These are phyloP conservation scores for Macropis europaea DNA, from an alignment of 2,888 invertebrate species.

Conservation along the genomic window DNA sequence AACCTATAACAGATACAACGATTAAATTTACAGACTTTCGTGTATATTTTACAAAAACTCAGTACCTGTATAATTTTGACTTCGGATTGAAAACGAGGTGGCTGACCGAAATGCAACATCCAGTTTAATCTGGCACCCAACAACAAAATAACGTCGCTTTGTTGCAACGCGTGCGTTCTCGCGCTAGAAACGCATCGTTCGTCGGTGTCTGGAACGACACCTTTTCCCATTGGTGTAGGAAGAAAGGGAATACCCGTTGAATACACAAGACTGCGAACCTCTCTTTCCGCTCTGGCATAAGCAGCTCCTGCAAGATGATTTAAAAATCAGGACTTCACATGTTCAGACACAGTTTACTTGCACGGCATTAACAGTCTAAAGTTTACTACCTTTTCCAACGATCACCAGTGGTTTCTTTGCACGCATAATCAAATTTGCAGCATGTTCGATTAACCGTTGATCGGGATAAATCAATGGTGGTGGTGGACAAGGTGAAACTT, in stretches of 20 bases:
- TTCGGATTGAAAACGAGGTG: constrained; percentile 90
- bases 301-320: constrained; percentile 84
- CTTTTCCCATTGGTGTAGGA: constrained; percentile 97
- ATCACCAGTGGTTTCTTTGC: constrained; percentile 94
- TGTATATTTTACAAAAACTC: not conserved
- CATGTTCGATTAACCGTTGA: constrained; percentile 85
- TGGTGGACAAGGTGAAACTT: constrained; percentile 79
- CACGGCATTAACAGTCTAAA: not conserved
- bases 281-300: constrained; percentile 89
- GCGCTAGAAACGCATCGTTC: constrained; percentile 91
- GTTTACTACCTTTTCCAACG: constrained; percentile 87
- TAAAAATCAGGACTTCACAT: too few relatives aligned
- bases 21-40: too few relatives aligned
- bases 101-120: constrained; percentile 97
- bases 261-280: constrained; percentile 86
- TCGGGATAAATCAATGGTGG: constrained; percentile 87
- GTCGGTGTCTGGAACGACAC: constrained; percentile 87
- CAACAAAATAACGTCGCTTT: constrained; percentile 93
- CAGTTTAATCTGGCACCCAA: constrained; percentile 97
- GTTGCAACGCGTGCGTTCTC: constrained; percentile 90
- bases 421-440: constrained; percentile 85
- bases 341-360: too few relatives aligned
- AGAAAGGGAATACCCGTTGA: constrained; percentile 91
- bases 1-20: constrained; percentile 82
- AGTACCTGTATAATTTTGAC: constrained; percentile 93